Evolutionary conservation across 2,888 invertebrate species (phyloP).

Genomic region (Chesias legatella): DNA sequence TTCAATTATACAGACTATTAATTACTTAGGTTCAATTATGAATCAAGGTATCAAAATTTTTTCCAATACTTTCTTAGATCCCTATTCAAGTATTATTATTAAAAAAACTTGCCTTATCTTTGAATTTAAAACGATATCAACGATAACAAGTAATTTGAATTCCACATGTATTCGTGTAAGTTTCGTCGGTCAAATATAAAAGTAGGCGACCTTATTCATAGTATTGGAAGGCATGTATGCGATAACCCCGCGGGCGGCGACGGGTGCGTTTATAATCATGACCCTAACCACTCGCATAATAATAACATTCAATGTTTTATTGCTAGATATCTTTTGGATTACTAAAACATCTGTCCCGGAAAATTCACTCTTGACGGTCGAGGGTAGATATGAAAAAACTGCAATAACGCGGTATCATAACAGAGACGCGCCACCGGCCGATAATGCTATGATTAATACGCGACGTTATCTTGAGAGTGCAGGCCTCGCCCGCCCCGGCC

Average conservation of each 20-base stretch:
- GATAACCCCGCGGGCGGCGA: constrained; percentile 22
- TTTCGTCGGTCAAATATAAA: constrained; percentile 5
- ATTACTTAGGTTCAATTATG: too few relatives aligned
- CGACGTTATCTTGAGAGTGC: constrained; percentile 77
- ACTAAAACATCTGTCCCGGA: constrained; percentile 79
- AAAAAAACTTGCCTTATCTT: too few relatives aligned
- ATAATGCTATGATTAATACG: constrained; percentile 80
- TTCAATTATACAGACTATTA: too few relatives aligned
- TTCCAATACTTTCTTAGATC: too few relatives aligned
- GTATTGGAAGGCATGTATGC: constrained; percentile 8
- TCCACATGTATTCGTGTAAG: too few relatives aligned
- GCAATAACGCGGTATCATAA: constrained; percentile 79
- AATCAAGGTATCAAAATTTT: too few relatives aligned
- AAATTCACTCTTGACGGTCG: constrained; percentile 75
- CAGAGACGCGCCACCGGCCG: constrained; percentile 74
- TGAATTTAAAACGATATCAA: too few relatives aligned
- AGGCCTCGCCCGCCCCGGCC: constrained; percentile 61
- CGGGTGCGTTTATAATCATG: constrained; percentile 18
- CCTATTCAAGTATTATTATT: too few relatives aligned
- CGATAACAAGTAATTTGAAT: too few relatives aligned
- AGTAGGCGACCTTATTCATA: constrained; percentile 14
- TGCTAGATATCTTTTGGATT: constrained; percentile 55
- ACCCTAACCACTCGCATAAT: constrained; percentile 38
- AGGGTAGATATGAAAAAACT: constrained; percentile 77
- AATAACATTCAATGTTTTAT: constrained; percentile 69